Percentiles rank a stretch among this genome's conserved stretches.
phyloP scores from a whole-genome alignment of 1,140 invertebrate genomes.

The Drosophila miranda region DNA sequence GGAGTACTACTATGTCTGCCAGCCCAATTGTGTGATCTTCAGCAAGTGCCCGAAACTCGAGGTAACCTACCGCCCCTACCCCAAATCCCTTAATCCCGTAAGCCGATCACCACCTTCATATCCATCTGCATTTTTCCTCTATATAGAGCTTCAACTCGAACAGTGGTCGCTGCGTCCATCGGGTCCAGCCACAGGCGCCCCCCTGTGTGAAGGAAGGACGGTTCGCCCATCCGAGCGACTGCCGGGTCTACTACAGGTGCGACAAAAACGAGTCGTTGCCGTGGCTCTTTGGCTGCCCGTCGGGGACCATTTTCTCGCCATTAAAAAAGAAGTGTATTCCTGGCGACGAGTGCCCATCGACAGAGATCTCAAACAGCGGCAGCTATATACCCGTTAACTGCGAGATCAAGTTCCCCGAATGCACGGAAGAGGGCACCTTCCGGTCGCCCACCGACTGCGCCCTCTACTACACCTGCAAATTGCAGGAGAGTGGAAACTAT shows the following conservation, averaged over 20 bases:
- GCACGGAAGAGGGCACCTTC: conserved; percentile 72
- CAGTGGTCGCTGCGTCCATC: conserved; percentile 57
- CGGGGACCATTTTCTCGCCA: conserved; percentile 68
- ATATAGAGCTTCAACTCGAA: conserved; percentile 58
- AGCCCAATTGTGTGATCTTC: conserved; percentile 74
- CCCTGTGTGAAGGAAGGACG: conserved; percentile 63
- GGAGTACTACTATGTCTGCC: conserved; percentile 82
- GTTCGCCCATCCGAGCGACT: conserved; percentile 67
- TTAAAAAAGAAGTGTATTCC: conserved; percentile 61
- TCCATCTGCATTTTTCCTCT: neutral
- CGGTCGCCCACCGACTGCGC: conserved; percentile 77
- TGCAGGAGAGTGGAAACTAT: conserved; percentile 63
- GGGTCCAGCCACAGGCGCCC: conserved; percentile 20
- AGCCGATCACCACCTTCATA: neutral
- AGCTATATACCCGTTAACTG: conserved; percentile 69
- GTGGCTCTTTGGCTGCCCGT: conserved; percentile 69
- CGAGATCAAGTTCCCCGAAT: conserved; percentile 77
- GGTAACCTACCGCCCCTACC: conserved; percentile 23
- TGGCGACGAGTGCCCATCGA: conserved; percentile 64
- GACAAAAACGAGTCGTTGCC: conserved; percentile 53
- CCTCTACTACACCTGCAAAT: conserved; percentile 80
- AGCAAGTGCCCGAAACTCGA: conserved; percentile 74
- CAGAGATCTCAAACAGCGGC: conserved; percentile 60
- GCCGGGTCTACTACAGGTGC: conserved; percentile 78
- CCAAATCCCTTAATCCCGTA: neutral